Base-by-base conservation (phyloP, 2,113 vertebrate genomes). In the Paradisaea rubra region DNA sequence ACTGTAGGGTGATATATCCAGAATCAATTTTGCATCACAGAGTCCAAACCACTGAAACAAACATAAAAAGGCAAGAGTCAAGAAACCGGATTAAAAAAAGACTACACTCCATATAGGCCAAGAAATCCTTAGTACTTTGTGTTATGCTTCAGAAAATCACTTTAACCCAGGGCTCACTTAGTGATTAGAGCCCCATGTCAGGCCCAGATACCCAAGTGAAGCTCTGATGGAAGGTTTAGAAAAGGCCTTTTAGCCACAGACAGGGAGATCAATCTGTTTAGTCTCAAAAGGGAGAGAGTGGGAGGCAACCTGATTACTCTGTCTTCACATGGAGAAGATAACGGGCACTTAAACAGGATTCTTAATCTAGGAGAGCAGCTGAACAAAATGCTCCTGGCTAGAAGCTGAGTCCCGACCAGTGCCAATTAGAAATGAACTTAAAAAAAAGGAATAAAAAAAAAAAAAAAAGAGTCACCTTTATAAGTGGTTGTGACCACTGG, bases 201-300 rank as follows among this genome's bases (percentile, higher is more conserved):
- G 68, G 25, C 39, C 45, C 79, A 80, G 71, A 83, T 61, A 89
- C 17, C 71, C 71, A 61, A 91, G 82, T 23, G 45, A 90, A 91
- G 54, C 63, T 77, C 79, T 93, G 92, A 91, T 91, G 63, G 88
- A 86, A 93, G 79, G 74, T 86, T 94, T 91, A 88, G 71, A 73
- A 94, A 93, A 83, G 79, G 59, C 79, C 39, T 91, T 91, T 96
- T 86, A 93, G 79, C 78, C 85, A 91, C 57, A 85, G 95, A 80
- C 84, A 84, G 53, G 53, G 73, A 89, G 88, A 91, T 93, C 96
- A 96, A 89, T 93, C 90, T 93, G 53, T 82, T 93, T 37, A 65
- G 81, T 88, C 81, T 88, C 66, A 25, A 61, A 94, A 93, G 81
- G 27, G 37, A 91, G 56, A 44, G 65, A 77, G 74, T 76, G 42